Evolutionary conservation across 2,113 vertebrate species (phyloP).

Genomic region (Dasyornis broadbenti): DNA sequence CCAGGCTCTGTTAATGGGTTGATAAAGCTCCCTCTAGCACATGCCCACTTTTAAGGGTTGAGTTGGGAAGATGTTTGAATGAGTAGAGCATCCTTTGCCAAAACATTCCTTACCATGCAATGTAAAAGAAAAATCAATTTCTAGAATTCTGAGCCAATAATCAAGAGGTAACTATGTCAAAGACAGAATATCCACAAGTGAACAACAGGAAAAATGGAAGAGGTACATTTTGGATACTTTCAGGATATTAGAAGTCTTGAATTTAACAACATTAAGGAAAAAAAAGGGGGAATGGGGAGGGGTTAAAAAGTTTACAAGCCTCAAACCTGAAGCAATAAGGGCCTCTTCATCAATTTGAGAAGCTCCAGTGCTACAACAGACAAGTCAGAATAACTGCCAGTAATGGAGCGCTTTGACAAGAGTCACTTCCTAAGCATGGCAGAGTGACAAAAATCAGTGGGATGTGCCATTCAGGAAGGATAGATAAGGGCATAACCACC

Average conservation of each 20-base stretch:
- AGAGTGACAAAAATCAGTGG: background rate
- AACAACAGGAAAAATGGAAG: background rate
- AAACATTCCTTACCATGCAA: fast-evolving
- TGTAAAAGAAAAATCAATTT: background rate
- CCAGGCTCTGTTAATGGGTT: background rate
- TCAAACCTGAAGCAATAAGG: background rate
- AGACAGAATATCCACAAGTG: background rate
- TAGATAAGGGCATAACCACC: background rate
- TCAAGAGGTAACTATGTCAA: background rate
- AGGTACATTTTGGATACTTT: background rate
- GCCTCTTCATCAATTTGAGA: background rate
- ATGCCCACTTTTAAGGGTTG: background rate
- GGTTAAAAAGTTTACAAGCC: background rate
- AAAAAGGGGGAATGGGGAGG: fast-evolving
- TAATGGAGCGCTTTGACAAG: background rate
- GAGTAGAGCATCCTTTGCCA: background rate
- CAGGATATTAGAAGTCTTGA: background rate
- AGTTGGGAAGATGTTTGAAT: background rate
- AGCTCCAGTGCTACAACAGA: background rate
- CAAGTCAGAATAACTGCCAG: background rate
- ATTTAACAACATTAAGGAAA: background rate
- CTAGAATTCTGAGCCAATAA: background rate
- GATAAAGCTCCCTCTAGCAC: background rate
- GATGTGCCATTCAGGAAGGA: background rate
- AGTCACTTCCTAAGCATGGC: background rate